Percentiles rank a stretch among this genome's conserved stretches.
Conservation (phyloP, 2,888 invertebrate genomes). For the Apotomis turbidana region DNA sequence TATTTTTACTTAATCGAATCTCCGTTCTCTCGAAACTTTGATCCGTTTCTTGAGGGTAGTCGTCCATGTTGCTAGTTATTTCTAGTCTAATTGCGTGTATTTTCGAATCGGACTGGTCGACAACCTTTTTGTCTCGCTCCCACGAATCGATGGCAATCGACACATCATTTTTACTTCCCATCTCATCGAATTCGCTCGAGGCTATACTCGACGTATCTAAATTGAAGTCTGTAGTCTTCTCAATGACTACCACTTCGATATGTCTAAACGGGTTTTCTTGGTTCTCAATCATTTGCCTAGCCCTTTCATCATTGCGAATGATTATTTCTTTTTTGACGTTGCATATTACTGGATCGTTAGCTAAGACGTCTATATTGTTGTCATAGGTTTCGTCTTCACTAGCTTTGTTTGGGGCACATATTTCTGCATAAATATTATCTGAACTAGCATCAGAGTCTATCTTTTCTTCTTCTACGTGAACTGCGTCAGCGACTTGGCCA, state of each 20-base stretch:
- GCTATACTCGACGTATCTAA: slow-evolving; percentile 75
- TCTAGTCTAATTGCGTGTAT: slow-evolving; percentile 80
- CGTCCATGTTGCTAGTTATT: slow-evolving; percentile 78
- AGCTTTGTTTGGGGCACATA: slow-evolving; percentile 79
- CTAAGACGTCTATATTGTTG: slow-evolving; percentile 72
- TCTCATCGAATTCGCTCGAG: slow-evolving; percentile 74
- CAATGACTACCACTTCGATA: slow-evolving; percentile 81
- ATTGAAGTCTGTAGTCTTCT: slow-evolving; percentile 78
- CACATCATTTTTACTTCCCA: slow-evolving; percentile 74
- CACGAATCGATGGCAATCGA: slow-evolving; percentile 77
- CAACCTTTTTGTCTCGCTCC: slow-evolving; percentile 70
- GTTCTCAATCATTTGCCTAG: slow-evolving; percentile 75
- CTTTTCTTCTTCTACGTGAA: slow-evolving; percentile 76
- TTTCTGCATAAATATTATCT: slow-evolving; percentile 89
- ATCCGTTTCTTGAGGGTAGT: slow-evolving; percentile 63
- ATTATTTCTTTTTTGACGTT: slow-evolving; percentile 80
- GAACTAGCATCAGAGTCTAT: slow-evolving; percentile 73
- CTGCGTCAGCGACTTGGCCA: slow-evolving; percentile 87
- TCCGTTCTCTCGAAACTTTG: slow-evolving; percentile 67
- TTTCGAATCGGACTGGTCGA: slow-evolving; percentile 65
- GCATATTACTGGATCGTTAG: slow-evolving; percentile 78
- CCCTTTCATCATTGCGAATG: slow-evolving; percentile 75
- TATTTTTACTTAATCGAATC: slow-evolving; percentile 74
- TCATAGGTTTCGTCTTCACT: slow-evolving; percentile 76
- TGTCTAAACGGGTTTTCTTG: slow-evolving; percentile 79